Base-by-base conservation (phyloP, 2,797 vertebrate species). In the Aratinga solstitialis region DNA sequence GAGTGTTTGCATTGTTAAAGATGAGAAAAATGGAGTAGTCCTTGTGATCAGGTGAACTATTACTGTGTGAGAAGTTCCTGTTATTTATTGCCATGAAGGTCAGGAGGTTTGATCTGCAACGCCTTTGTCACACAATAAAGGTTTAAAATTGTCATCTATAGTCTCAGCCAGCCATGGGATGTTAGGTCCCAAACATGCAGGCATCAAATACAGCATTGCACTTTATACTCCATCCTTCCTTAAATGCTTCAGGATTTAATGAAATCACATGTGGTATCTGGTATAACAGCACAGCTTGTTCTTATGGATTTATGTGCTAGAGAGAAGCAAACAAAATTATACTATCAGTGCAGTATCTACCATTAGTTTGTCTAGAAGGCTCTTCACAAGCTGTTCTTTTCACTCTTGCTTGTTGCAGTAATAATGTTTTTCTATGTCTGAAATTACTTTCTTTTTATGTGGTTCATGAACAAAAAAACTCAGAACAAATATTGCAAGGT, bases 321-420 rank as follows among this genome's bases (percentile, higher is more conserved):
- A 71, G 86, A 90, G 72, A 95, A 94, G 80, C 86, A 96, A 95
- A 88, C 68, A 91, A 81, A 94, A 93, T 89, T 93, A 89, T 56
- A 38, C 81, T 97, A 96, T 97, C 97, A 87, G 82, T 84, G 90
- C 92, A 78, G 87, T 90, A 97, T 95, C 95, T 97, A 93, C 94
- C 93, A 94, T 93, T 94, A 90, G 68, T 94, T 96, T 95, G 88
- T 96, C 90, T 93, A 83, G 93, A 94, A 93, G 90, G 89, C 91
- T 94, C 79, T 90, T 97, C 94, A 94, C 92, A 96, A 93, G 91
- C 93, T 97, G 91, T 87, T 96, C 89, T 94, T 97, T 96, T 96
- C 85, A 93, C 56, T 91, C 66, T 66, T 90, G 82, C 78, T 96
- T 96, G 74, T 94, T 97, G 84, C 89, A 94, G 79, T 91, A 95